These are phyloP conservation scores for Acrocephalus arundinaceus DNA, from an alignment of 2,113 vertebrate genomes.

Conservation along the genomic window DNA sequence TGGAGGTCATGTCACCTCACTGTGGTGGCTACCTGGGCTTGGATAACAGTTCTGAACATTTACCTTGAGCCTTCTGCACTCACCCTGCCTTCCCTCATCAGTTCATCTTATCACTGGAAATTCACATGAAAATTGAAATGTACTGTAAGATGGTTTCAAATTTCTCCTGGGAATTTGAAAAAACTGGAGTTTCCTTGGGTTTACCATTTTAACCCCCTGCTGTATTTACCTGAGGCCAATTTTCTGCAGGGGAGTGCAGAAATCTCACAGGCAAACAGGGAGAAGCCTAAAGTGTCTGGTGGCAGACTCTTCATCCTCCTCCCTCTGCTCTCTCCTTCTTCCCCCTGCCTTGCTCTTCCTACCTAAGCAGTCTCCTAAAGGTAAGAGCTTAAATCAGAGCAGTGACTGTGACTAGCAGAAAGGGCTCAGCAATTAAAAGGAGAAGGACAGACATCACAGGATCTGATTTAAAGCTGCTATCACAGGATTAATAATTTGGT, in stretches of 20 bases:
- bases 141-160: background rate
- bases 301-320: background rate
- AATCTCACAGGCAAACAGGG: fast-evolving
- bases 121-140: conserved; percentile 20
- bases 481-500: background rate
- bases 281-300: background rate
- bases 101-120: background rate
- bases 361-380: background rate
- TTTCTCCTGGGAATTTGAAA: background rate
- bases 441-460: background rate
- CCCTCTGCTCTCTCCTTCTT: background rate
- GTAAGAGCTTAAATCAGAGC: background rate
- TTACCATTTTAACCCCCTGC: background rate
- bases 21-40: background rate
- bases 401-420: background rate
- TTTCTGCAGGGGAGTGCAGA: background rate
- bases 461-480: background rate
- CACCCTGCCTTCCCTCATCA: background rate
- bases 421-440: background rate
- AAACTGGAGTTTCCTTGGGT: background rate
- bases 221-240: background rate
- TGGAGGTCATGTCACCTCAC: background rate
- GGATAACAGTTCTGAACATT: background rate
- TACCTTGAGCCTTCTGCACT: background rate
- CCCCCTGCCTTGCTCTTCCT: background rate